A percentile compares a stretch with the other conserved stretches of the same genome.
Evolutionary conservation across 2,113 vertebrate species (phyloP).

Genomic region (Brachirus orientalis): DNA sequence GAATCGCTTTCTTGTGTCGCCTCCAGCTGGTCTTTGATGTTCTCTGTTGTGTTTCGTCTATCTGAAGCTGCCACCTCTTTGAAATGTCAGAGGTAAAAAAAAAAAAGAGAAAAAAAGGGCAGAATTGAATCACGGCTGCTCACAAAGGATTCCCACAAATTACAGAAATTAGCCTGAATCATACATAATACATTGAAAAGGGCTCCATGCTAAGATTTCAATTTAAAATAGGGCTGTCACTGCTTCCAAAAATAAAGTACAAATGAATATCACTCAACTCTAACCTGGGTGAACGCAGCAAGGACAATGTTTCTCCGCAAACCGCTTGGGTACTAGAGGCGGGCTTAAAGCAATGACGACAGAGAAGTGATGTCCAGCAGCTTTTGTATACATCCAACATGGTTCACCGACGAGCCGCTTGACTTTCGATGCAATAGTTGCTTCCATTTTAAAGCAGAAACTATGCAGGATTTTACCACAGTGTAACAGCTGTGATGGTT

Average conservation of each 20-base stretch:
- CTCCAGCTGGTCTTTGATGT: slow-evolving; percentile 11
- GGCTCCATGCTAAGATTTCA: slow-evolving; percentile 1
- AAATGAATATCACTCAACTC: no score
- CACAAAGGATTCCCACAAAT: slow-evolving; percentile 11
- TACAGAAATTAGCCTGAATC: slow-evolving; percentile 4
- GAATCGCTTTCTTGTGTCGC: slow-evolving; percentile 20
- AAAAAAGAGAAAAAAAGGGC: no score
- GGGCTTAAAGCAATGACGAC: no score
- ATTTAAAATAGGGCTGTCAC: neutral
- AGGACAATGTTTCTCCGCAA: neutral
- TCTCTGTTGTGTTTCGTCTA: slow-evolving; percentile 61
- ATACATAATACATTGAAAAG: slow-evolving; percentile 14
- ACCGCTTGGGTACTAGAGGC: neutral
- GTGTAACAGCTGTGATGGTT: no score
- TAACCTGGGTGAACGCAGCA: no score
- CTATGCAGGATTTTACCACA: no score
- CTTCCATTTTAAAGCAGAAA: no score
- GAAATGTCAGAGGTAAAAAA: slow-evolving; percentile 23
- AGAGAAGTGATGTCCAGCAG: no score
- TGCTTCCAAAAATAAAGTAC: no score
- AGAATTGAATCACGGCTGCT: slow-evolving; percentile 2
- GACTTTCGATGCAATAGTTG: no score
- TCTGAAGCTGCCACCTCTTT: slow-evolving; percentile 64
- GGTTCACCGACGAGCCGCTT: no score
- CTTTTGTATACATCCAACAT: no score